Evolutionary conservation across 2,797 vertebrate species (phyloP).

Genomic region (Lepidocolaptes lacrymiger): DNA sequence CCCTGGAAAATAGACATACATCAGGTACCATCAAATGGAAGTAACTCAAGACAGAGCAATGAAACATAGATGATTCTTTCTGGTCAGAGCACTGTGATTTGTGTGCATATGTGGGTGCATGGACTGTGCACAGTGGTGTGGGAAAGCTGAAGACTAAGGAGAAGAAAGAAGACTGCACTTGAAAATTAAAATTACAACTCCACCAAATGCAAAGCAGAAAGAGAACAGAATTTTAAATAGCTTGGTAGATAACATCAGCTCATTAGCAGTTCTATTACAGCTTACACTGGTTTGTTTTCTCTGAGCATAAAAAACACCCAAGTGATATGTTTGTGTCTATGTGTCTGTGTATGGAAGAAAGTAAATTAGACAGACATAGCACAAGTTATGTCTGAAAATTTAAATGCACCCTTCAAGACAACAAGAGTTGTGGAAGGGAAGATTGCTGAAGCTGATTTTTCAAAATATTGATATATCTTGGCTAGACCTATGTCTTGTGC

Average conservation of each 20-base stretch:
- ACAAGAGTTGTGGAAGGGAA: not conserved
- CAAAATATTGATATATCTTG: not conserved
- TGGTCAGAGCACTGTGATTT: not conserved
- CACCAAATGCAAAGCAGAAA: slow-evolving; percentile 65
- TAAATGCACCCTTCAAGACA: slow-evolving; percentile 22
- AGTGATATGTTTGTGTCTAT: slow-evolving; percentile 34
- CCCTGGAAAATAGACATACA: not conserved
- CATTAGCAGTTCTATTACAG: slow-evolving; percentile 72
- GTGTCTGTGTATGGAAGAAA: slow-evolving; percentile 36
- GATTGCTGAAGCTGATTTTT: not conserved
- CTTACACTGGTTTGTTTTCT: slow-evolving; percentile 65
- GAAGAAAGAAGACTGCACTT: not conserved
- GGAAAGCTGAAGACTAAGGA: not conserved
- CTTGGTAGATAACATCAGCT: slow-evolving; percentile 70
- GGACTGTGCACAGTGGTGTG: not conserved
- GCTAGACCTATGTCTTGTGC: rapidly evolving
- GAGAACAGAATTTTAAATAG: slow-evolving; percentile 69
- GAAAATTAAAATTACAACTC: slow-evolving; percentile 66
- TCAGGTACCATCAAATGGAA: not conserved
- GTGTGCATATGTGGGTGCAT: not conserved
- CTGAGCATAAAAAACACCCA: not conserved
- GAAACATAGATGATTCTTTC: not conserved
- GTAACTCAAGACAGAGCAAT: not conserved
- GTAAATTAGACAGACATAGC: slow-evolving; percentile 61
- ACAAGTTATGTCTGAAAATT: slow-evolving; percentile 35